Evolutionary conservation across 53 echinoderm and acorn worm species (phyloP), one percentile per base, ranked within the genome.

Genomic region (Echinometra lucunter): DNA sequence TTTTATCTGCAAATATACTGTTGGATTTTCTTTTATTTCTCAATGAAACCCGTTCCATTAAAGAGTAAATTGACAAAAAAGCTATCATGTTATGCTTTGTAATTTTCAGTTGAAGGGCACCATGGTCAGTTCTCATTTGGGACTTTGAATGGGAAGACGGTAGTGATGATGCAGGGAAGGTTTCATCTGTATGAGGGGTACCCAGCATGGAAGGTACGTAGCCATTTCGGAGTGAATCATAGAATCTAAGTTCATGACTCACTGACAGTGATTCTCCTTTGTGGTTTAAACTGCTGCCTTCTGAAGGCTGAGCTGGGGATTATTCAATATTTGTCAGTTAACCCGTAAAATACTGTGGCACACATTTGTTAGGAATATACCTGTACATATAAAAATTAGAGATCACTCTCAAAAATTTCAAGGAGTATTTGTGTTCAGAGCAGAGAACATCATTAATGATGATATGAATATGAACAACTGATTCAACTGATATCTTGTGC

Each of bases 111-210:
- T 66, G 95, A 95, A 60, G 98, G 98, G 66, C 98, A 98, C 89
- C 87, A 89, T 45, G 95, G 98, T 23, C 95, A 97, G 92, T 96
- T 98, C 90, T 95, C 95, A 18, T 66, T 98, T 49, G 98, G 98
- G 21, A 97, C 96, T 35, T 90, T 98, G 56, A 92, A 94, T 32
- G 95, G 96, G n/a, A 97, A 97, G 91, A 94, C 95, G 9, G 97
- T 98, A 18, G 92, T 98, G 58, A 97, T 97, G 95, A 97, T 98
- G 98, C 95, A 96, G 42, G 98, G 98, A 57, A 95, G 98, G 53
- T 95, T 97, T 25, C 98, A 98, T 70, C 78, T 97, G 1, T 98
- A 98, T 63, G 98, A 98, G 85, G 98, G 98, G 1, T 97, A 97
- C 88, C 95, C 98, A 35, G 57, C 95, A 60, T 97, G 95, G 95